A percentile compares a stretch with the other conserved stretches of the same genome.
Conservation (phyloP, 2,113 vertebrate genomes). For the Atrichornis clamosus region DNA sequence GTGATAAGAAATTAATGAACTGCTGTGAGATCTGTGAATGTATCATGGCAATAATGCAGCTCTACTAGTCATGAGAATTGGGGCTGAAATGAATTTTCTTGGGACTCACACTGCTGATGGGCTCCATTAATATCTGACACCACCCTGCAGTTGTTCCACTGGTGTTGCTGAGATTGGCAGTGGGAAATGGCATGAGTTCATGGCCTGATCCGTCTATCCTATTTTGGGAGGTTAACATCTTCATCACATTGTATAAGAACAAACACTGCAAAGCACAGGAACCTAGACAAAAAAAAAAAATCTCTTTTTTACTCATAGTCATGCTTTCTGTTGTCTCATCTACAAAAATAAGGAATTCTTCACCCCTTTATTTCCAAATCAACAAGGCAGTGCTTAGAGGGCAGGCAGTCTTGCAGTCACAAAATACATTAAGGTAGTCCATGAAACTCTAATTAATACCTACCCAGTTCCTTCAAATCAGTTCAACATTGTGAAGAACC, state of each 20-base stretch:
- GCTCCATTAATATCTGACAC: not conserved
- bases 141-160: not conserved
- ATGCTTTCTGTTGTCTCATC: not conserved
- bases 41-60: not conserved
- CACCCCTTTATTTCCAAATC: not conserved
- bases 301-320: not conserved
- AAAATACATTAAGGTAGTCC: not conserved
- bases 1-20: constrained; percentile 25
- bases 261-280: not conserved
- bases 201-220: not conserved
- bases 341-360: not conserved
- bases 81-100: not conserved
- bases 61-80: not conserved
- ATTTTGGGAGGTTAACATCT: not conserved
- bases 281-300: not conserved
- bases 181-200: not conserved
- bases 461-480: not conserved
- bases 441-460: not conserved
- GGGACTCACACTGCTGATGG: not conserved
- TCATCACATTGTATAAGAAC: not conserved
- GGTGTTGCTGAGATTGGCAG: not conserved
- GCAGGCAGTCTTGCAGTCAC: not conserved
- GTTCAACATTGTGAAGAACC: not conserved
- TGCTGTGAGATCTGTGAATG: not conserved
- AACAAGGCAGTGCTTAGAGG: not conserved